Evolutionary conservation across 2,113 vertebrate species (phyloP), one percentile per base, ranked within the genome.

Genomic region (Bubo blakistoni): DNA sequence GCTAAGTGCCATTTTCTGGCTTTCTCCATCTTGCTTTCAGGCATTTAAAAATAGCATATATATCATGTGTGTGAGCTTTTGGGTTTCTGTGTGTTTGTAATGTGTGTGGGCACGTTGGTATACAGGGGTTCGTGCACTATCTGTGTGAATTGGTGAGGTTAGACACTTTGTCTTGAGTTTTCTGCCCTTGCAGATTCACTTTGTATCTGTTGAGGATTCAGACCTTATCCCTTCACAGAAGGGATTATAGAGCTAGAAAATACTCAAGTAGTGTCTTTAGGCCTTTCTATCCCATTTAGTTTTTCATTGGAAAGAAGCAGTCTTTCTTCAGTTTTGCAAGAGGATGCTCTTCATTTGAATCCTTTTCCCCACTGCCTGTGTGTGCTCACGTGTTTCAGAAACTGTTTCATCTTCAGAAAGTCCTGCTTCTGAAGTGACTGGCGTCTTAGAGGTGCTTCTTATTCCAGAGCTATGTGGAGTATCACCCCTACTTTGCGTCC

Each of bases 41-140:
- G 46, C 1, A 0, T 77, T 58, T 79, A 61, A 70, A 36, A 52
- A 27, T 4, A 59, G 54, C 32, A 9, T 11, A 4, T 5, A 8
- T 1, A 5, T 26, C 16, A 4, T 2, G 5, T 17, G 26, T 18
- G n/a, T 24, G 7, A 1, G 1, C 44, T 38, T 49, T 9, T 30
- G 47, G 29, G 18, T 55, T 38, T 49, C 34, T 47, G 10, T 59
- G n/a, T 36, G 44, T 49, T 42, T 19, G 24, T 27, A 44, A 24
- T 4, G 13, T 16, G 24, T 3, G 44, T 1, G 16, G 27, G 15
- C 16, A 7, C 10, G 47, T 14, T 61, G 36, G 17, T 18, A 32
- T 44, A 12, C n/a, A 26, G 65, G 27, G 29, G 1, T 13, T 11
- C 17, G 2, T 5, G 44, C 32, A 3, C 29, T 36, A 1, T 10